Conservation (phyloP, 2,797 vertebrate genomes). For the Acridotheres tristis region DNA sequence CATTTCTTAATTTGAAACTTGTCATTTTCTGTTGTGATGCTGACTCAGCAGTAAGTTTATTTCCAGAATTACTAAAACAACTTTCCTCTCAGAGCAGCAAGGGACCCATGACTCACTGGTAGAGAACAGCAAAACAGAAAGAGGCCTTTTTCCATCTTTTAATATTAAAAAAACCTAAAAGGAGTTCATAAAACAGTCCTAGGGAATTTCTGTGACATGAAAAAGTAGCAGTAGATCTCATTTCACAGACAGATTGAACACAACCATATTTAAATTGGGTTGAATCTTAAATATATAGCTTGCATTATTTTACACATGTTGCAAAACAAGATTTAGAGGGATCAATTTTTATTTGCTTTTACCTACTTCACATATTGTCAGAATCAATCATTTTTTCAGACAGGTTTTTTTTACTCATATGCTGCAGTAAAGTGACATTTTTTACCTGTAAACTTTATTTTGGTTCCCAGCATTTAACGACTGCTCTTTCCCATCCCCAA, state of each 20-base stretch:
- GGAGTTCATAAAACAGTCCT: conserved; percentile 25
- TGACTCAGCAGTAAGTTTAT: conserved; percentile 73
- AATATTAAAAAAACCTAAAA: conserved; percentile 59
- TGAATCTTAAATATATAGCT: conserved; percentile 38
- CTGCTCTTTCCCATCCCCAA: not conserved
- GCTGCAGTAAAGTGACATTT: not conserved
- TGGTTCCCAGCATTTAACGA: not conserved
- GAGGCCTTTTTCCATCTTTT: conserved; percentile 59
- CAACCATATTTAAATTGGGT: conserved; percentile 16
- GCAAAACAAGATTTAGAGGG: conserved; percentile 13
- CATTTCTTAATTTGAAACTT: conserved; percentile 52
- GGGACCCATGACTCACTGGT: conserved; percentile 64
- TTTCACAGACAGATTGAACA: conserved; percentile 30
- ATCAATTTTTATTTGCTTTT: conserved; percentile 46
- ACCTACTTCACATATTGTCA: conserved; percentile 18
- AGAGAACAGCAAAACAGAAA: conserved; percentile 52
- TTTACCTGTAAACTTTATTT: not conserved
- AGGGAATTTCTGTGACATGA: conserved; percentile 2
- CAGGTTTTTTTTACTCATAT: not conserved
- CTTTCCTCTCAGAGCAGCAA: conserved; percentile 64
- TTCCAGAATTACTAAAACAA: conserved; percentile 77
- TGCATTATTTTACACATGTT: not conserved
- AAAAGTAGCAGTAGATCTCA: conserved; percentile 4
- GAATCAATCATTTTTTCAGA: conserved; percentile 11
- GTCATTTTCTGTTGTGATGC: conserved; percentile 52